phyloP scores from a whole-genome alignment of 1,140 invertebrate species.

The Caligus rogercresseyi region DNA sequence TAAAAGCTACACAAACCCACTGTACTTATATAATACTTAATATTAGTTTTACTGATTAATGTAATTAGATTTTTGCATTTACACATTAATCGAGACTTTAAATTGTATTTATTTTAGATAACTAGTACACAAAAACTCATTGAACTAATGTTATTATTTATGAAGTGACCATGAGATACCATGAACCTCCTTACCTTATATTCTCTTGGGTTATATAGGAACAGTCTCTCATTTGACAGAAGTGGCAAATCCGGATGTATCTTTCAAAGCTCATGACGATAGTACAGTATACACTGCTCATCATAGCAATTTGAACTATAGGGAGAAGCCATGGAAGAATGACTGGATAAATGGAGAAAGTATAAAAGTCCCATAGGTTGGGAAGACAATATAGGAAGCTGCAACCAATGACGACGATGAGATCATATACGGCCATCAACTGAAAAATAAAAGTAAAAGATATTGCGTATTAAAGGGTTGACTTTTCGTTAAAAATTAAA shows the following conservation, averaged over 20 bases:
- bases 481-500: too few relatives aligned
- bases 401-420: conserved; percentile 9
- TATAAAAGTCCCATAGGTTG: conserved; percentile 4
- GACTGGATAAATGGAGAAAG: background rate
- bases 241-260: conserved; percentile 11
- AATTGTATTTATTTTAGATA: too few relatives aligned
- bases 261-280: conserved; percentile 17
- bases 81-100: too few relatives aligned
- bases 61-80: too few relatives aligned
- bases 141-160: too few relatives aligned
- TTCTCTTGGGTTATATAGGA: conserved; percentile 14
- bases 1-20: too few relatives aligned
- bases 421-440: conserved; percentile 7
- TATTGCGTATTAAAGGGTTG: too few relatives aligned
- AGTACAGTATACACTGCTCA: conserved; percentile 7
- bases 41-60: too few relatives aligned
- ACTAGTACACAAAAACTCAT: too few relatives aligned
- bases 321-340: conserved; percentile 13
- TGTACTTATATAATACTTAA: too few relatives aligned
- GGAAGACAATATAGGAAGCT: conserved; percentile 7
- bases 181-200: too few relatives aligned
- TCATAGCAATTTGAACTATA: conserved; percentile 17
- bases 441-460: conserved; percentile 3
- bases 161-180: too few relatives aligned
- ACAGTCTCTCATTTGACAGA: conserved; percentile 3